These are phyloP conservation scores for Hydractinia echinata DNA, from an alignment of 30 jellyfish, hydroid and myxozoan genomes.

Conservation along the genomic window DNA sequence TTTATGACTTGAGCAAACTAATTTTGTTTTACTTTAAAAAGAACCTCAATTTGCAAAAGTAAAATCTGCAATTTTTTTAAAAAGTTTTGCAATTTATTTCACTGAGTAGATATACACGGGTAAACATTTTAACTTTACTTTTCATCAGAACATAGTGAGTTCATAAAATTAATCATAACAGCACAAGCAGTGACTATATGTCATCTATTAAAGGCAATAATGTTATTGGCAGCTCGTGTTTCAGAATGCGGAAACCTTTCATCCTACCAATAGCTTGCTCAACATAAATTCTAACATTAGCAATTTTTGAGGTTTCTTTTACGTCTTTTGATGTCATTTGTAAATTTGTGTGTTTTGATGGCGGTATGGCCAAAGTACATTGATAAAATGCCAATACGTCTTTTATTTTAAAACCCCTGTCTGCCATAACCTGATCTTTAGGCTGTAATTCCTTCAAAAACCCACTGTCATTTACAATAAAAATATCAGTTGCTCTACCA, in stretches of 20 bases:
- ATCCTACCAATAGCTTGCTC: slow-evolving; percentile 41
- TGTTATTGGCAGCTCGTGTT: slow-evolving; percentile 7
- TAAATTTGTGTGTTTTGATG: background rate
- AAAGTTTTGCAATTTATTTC: too few relatives aligned
- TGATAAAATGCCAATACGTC: slow-evolving; percentile 21
- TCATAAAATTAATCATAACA: too few relatives aligned
- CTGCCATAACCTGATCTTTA: slow-evolving; percentile 52
- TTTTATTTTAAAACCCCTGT: slow-evolving; percentile 43
- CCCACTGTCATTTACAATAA: too few relatives aligned
- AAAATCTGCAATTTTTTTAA: too few relatives aligned
- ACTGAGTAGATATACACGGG: too few relatives aligned
- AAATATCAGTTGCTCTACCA: too few relatives aligned
- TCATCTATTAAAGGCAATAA: slow-evolving; percentile 33
- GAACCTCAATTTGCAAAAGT: background rate
- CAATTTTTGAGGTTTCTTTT: too few relatives aligned
- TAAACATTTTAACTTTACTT: too few relatives aligned
- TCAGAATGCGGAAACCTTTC: slow-evolving; percentile 17
- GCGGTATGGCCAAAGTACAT: slow-evolving; percentile 43
- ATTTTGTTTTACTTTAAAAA: too few relatives aligned
- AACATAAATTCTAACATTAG: slow-evolving; percentile 48
- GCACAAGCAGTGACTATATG: background rate
- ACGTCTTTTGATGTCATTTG: too few relatives aligned
- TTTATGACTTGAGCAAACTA: too few relatives aligned
- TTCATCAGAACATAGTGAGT: too few relatives aligned
- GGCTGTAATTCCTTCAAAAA: background rate